A percentile compares a stretch with the other conserved stretches of the same genome.
Evolutionary conservation across 2,888 invertebrate genomes (phyloP).

Genomic region (Agelastica alni): DNA sequence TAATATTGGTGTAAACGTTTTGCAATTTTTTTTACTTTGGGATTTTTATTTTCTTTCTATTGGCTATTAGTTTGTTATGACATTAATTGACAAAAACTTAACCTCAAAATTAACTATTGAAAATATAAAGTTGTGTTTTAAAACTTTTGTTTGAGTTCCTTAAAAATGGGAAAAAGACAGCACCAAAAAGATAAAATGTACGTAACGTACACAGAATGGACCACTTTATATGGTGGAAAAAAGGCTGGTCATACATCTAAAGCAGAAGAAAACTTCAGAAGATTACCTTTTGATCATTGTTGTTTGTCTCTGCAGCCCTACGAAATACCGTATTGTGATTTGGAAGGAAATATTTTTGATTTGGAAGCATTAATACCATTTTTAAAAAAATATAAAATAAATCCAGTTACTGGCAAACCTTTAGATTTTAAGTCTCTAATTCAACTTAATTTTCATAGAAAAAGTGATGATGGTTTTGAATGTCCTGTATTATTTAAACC

Average conservation of each 20-base stretch:
- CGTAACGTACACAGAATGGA: conserved; percentile 86
- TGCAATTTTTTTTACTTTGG: neutral
- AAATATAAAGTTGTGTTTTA: neutral
- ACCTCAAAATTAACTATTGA: conserved; percentile 24
- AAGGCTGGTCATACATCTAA: conserved; percentile 66
- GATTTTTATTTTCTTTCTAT: conserved; percentile 10
- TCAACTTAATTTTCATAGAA: conserved; percentile 87
- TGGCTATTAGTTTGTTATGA: conserved; percentile 27
- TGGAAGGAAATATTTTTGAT: conserved; percentile 92
- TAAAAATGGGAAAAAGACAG: conserved; percentile 88
- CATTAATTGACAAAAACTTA: conserved; percentile 20
- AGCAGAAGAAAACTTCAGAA: conserved; percentile 81
- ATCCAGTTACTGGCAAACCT: conserved; percentile 92
- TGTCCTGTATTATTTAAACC: conserved; percentile 93
- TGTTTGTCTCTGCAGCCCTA: conserved; percentile 91
- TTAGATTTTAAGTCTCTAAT: conserved; percentile 79
- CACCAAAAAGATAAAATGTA: conserved; percentile 97
- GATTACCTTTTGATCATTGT: conserved; percentile 92
- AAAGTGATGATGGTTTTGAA: conserved; percentile 80
- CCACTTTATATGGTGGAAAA: conserved; percentile 88
- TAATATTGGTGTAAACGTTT: neutral
- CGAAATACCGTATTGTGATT: conserved; percentile 88
- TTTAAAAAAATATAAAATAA: conserved; percentile 86
- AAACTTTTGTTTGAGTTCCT: too few species aligned
- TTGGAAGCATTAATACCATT: conserved; percentile 84